Percentiles rank a stretch among this genome's conserved stretches.
Evolutionary conservation across 2,113 vertebrate genomes (phyloP).

Genomic region (Connochaetes taurinus): DNA sequence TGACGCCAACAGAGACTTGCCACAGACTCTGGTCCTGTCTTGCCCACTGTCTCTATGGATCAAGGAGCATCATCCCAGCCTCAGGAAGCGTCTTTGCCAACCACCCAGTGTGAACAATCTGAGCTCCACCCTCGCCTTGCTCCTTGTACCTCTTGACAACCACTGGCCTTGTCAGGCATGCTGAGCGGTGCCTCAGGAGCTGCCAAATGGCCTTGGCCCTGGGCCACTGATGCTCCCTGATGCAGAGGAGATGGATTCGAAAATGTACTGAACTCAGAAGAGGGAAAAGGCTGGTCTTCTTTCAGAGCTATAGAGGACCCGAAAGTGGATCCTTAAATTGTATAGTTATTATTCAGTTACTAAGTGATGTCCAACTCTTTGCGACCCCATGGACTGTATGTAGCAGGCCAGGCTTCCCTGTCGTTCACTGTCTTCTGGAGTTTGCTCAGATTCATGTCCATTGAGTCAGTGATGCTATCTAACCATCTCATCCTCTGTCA

Average conservation of each 20-base stretch:
- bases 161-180: slow-evolving; percentile 62
- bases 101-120: slow-evolving; percentile 38
- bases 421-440: not conserved
- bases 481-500: not conserved
- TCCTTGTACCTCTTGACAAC: slow-evolving; percentile 11
- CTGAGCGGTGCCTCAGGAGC: slow-evolving; percentile 29
- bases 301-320: not conserved
- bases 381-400: not conserved
- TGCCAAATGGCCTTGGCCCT: slow-evolving; percentile 64
- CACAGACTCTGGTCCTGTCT: not conserved
- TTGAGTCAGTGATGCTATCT: not conserved
- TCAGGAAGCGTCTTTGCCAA: slow-evolving; percentile 42
- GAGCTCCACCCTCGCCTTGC: slow-evolving; percentile 42
- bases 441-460: not conserved
- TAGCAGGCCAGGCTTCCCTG: not conserved
- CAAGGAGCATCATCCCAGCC: not conserved
- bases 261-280: not conserved
- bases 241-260: not conserved
- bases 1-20: not conserved
- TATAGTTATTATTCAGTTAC: not conserved
- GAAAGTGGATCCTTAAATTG: not conserved
- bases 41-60: not conserved
- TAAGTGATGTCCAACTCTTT: not conserved
- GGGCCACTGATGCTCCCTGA: slow-evolving; percentile 47
- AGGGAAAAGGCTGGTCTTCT: not conserved